phyloP scores from a whole-genome alignment of 2,888 invertebrate species.

The Hyles lineata region DNA sequence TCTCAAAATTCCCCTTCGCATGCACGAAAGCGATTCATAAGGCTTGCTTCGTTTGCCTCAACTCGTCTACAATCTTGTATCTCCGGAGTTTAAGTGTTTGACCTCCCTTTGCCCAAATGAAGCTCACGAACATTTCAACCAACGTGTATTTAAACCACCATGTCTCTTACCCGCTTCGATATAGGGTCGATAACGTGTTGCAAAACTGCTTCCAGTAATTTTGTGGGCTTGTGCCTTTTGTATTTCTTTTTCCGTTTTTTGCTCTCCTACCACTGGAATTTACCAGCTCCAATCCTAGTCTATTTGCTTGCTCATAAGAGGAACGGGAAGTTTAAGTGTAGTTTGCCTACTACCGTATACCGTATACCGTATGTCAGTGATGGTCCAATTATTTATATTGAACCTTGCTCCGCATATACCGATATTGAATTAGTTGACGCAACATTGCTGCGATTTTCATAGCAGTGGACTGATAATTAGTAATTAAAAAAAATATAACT shows the following conservation, averaged over 20 bases:
- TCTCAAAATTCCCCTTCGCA: constrained; percentile 67
- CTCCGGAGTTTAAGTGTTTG: constrained; percentile 80
- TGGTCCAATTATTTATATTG: background rate
- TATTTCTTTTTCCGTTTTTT: constrained; percentile 77
- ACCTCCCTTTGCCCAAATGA: constrained; percentile 80
- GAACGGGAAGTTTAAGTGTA: constrained; percentile 51
- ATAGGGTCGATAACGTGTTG: constrained; percentile 56
- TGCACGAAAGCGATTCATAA: constrained; percentile 75
- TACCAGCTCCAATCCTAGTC: constrained; percentile 73
- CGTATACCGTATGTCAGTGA: background rate
- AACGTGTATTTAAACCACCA: constrained; percentile 53
- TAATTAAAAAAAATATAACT: too few species aligned
- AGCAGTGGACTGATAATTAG: too few species aligned
- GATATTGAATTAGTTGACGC: background rate
- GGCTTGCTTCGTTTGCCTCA: constrained; percentile 77
- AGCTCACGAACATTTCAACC: constrained; percentile 70
- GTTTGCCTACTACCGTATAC: background rate
- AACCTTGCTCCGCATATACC: background rate
- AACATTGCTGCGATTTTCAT: background rate
- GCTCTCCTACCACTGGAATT: constrained; percentile 68
- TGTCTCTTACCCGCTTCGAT: constrained; percentile 51
- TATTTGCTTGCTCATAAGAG: constrained; percentile 63
- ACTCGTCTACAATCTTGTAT: constrained; percentile 80
- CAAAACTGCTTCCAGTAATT: constrained; percentile 46
- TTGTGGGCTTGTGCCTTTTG: constrained; percentile 69